Evolutionary conservation across 2,888 invertebrate species (phyloP).

Genomic region (Mythimna ferrago): DNA sequence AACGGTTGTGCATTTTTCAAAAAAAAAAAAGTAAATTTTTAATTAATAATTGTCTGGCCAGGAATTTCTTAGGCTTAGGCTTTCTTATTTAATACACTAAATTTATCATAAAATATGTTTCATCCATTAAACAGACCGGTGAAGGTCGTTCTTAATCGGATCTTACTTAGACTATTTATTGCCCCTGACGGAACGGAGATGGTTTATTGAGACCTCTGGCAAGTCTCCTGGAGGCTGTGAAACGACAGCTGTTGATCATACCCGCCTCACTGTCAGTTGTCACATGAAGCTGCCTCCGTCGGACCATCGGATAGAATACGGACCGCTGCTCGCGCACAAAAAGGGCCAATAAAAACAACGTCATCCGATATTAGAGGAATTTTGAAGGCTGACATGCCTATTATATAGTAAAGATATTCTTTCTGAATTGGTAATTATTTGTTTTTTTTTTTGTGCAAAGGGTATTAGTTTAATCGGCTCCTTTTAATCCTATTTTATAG

Average conservation of each 20-base stretch:
- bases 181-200: background rate
- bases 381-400: conserved; percentile 5
- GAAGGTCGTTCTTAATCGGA: no score
- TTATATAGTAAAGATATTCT: background rate
- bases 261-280: conserved; percentile 52
- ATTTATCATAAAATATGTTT: no score
- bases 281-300: conserved; percentile 29
- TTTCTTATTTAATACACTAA: no score
- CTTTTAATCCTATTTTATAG: background rate
- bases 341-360: conserved; percentile 35
- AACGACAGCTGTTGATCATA: conserved; percentile 46
- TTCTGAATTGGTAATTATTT: background rate
- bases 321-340: conserved; percentile 14
- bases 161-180: background rate
- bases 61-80: no score
- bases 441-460: background rate
- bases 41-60: no score
- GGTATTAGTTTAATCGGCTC: background rate
- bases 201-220: conserved; percentile 17
- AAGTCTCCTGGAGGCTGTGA: conserved; percentile 17
- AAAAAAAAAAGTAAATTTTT: no score
- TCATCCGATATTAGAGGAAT: conserved; percentile 14
- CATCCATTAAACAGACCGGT: no score
- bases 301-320: conserved; percentile 14
- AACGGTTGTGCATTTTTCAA: no score